Evolutionary conservation across 2,797 vertebrate genomes (phyloP), one percentile per base, ranked within the genome.

Genomic region (Apogon hyalosoma): DNA sequence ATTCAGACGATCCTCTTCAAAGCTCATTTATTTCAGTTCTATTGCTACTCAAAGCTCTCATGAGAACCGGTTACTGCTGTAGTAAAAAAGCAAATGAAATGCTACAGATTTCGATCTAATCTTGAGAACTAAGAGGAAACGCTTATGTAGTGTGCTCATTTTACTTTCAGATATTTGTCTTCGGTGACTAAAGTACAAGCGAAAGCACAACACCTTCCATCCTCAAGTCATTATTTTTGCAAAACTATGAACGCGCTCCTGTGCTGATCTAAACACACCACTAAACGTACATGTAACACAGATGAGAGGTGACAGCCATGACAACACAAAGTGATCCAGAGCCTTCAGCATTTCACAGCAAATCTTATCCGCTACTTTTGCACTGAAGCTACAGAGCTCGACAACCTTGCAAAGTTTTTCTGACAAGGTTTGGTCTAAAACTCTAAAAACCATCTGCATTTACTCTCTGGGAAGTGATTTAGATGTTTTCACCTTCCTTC

Each of bases 321-420:
- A 57, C 52, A 56, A 8, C 58, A 48, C 33, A 4, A 4, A 10
- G 40, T 47, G 50, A 75, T 52, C 18, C 38, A 40, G 11, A 55
- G 38, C 57, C 45, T 36, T 58, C 58, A 16, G 11, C 11, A 28
- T 57, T 60, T 70, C 67, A 60, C 16, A 12, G 9, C 16, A 12
- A 11, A 67, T 69, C 18, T 43, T 9, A 14, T 63, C 53, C 36
- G 36, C 4, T 13, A 4, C 0, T 63, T 19, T 0, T 7, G 14
- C 18, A 9, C 10, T 7, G 19, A 21, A 63, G 51, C 7, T 0
- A 13, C 61, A 39, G 18, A 16, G 41, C 16, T 24, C 10, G 4
- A 71, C 63, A 49, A n/a, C 40, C 52, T 48, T 10, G 42, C 42
- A 41, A 19, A 81, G 43, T 62, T 66, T 56, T 67, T 45, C 65